Evolutionary conservation across 2,113 vertebrate genomes (phyloP), one percentile per base, ranked within the genome.

Genomic region (Willisornis vidua): DNA sequence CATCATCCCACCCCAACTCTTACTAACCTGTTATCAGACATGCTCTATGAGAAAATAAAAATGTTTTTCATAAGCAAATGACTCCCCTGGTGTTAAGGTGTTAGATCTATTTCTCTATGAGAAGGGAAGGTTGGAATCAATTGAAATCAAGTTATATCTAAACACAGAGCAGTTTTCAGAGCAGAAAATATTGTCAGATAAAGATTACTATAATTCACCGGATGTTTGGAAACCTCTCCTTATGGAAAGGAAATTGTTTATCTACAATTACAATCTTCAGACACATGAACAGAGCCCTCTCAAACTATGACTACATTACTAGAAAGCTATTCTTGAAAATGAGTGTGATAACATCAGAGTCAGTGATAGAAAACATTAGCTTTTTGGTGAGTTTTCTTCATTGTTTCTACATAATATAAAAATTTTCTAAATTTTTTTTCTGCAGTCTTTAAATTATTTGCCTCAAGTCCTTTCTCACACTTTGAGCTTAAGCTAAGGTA

Each of bases 251-350:
- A 72, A 96, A 91, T 62, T 91, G 45, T 93, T 96, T 95, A 83
- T 71, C 46, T 83, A 58, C 90, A 94, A 90, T 93, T 96, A 96
- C 96, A 79, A 88, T 86, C 57, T 94, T 94, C 57, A 96, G 93
- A 88, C 58, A 70, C n/a, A 78, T 65, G 14, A 76, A 54, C 18
- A 96, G 19, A 94, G 33, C 23, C 58, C 58, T 90, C 79, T 93
- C 58, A 75, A 61, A 73, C 12, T 80, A 48, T 73, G 57, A 25
- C 39, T 86, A 7, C 16, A 15, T 61, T 95, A 83, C 71, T 82
- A 94, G 83, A 89, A 94, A 93, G 28, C 24, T 86, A 20, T 62
- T 80, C 25, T 77, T 31, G 4, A 79, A 65, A 59, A 59, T 14
- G 54, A 70, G 33, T 54, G 33, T 45, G 90, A 62, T 62, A 54